These are phyloP conservation scores for Setophaga petechia DNA, from an alignment of 2,113 vertebrate genomes.

Conservation along the genomic window DNA sequence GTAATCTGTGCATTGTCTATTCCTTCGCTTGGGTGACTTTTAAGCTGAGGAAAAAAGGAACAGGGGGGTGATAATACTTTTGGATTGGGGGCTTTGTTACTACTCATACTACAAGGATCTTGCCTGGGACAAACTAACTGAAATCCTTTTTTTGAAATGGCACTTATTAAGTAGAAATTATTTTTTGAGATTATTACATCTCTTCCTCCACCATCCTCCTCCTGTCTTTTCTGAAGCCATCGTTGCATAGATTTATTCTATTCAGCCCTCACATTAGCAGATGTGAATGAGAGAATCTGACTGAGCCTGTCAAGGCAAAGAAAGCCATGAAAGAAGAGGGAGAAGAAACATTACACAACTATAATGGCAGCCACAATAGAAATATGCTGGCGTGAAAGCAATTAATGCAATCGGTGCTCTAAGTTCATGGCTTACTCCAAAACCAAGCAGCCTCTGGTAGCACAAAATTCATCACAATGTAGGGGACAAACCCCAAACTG, in stretches of 20 bases:
- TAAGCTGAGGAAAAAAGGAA: background rate
- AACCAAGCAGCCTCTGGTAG: conserved; percentile 42
- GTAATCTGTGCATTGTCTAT: conserved; percentile 46
- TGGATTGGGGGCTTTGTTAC: background rate
- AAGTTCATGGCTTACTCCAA: conserved; percentile 31
- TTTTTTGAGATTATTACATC: background rate
- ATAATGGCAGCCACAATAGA: conserved; percentile 60
- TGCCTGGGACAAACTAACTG: background rate
- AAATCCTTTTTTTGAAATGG: background rate
- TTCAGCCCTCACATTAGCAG: conserved; percentile 65
- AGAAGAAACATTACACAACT: conserved; percentile 67
- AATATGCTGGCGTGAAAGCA: conserved; percentile 68
- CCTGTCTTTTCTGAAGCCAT: conserved; percentile 20
- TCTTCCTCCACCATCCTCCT: background rate
- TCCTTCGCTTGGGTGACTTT: conserved; percentile 45
- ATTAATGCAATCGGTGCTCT: conserved; percentile 55
- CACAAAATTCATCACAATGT: background rate
- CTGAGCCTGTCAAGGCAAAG: conserved; percentile 70
- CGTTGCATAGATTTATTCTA: conserved; percentile 60
- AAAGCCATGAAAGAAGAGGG: conserved; percentile 56
- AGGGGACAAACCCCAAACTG: background rate
- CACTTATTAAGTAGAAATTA: conserved; percentile 2
- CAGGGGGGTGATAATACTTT: background rate
- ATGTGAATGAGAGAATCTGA: conserved; percentile 64
- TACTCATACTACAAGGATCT: background rate